Base-by-base conservation (phyloP, 1,140 invertebrate species). In the Euborellia annulipes region DNA sequence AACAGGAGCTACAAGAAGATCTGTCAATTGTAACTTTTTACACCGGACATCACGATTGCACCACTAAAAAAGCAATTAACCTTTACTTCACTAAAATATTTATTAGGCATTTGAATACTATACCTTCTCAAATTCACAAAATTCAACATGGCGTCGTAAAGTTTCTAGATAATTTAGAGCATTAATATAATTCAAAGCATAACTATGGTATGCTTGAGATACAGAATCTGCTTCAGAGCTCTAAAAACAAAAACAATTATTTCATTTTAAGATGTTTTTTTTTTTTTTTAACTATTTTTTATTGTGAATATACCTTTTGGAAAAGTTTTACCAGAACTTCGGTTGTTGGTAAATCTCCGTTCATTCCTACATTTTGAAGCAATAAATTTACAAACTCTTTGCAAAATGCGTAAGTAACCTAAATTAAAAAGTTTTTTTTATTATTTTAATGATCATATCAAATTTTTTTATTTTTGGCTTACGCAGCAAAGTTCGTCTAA, bases 381-480 rank as follows among this genome's bases (percentile, higher is more conserved):
- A 78, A 54, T 13, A 75, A 59, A 20, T 65, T 62, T 30, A 79
- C 64, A 54, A 79, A 79, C 49, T 78, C 75, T 57, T 76, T 75
- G 56, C 76, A 79, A 57, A 79, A 80, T 8, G 69, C 73, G 56
- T 79, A 75, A 17, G 74, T 78, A 1, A 79, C 73, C 72, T 76
- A 53, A 4, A 61, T 54, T 27, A 27, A 27, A 6, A 11, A 27
- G 23, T 6, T 27, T 19, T 4, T 6, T 27, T 19, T 4, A 21
- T 16, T 20, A 14, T 6, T 4, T 7, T n/a, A 6, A 16, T 16
- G 18, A 38, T n/a, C n/a, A 4, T 19, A 6, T 16, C 14, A 19
- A 38, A n/a, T 8, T 7, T 8, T 38, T 18, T 21, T 41, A 8
- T 17, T 23, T 32, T 30, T 23, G 44, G 65, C 70, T 68, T 60